Conservation (phyloP, 23 tunicate genomes). For the Trididemnum clinides region DNA sequence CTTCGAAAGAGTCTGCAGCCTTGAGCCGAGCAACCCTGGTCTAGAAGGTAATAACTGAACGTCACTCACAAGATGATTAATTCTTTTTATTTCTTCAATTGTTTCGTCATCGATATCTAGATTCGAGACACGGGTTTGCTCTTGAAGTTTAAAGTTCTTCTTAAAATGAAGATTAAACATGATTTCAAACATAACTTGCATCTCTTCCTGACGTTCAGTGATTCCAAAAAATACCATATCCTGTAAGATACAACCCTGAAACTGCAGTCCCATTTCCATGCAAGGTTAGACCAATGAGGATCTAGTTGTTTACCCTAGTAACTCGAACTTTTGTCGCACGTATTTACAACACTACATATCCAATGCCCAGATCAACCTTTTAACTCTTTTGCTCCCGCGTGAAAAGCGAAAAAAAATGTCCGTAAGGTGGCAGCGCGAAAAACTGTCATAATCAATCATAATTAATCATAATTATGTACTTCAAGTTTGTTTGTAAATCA, state of each 20-base stretch:
- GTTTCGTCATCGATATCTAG: background rate
- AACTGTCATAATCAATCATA: no score
- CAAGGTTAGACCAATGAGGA: background rate
- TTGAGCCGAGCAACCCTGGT: no score
- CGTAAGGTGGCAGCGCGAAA: background rate
- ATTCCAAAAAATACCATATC: conserved; percentile 72
- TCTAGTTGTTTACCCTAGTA: background rate
- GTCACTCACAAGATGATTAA: conserved; percentile 41
- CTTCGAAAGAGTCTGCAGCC: no score
- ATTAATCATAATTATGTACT: no score
- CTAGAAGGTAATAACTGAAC: background rate
- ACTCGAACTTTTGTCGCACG: background rate
- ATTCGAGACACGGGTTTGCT: conserved; percentile 31
- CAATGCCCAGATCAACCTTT: background rate
- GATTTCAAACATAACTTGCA: conserved; percentile 57
- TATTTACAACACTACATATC: background rate
- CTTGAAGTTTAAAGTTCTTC: conserved; percentile 29
- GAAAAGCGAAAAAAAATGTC: no score
- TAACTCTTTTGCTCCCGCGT: no score
- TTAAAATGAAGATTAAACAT: conserved; percentile 60
- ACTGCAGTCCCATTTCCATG: background rate
- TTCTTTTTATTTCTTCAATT: conserved; percentile 10
- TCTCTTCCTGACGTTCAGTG: conserved; percentile 60
- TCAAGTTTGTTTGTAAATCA: no score
- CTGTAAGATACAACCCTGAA: conserved; percentile 19